Evolutionary conservation across 2,888 invertebrate species (phyloP).

Genomic region (Thymelicus acteon): DNA sequence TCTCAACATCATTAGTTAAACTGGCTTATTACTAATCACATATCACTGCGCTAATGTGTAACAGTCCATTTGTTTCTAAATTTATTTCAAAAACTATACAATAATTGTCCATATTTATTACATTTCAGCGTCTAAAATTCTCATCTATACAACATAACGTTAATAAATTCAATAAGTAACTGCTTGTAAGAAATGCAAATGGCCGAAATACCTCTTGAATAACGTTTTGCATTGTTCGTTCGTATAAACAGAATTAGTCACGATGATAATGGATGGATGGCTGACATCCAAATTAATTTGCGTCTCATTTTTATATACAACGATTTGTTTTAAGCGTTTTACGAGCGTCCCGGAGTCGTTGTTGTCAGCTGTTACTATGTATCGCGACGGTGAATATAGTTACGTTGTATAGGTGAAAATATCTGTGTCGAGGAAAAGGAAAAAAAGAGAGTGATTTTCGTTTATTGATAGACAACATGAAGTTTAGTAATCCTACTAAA

Average conservation of each 20-base stretch:
- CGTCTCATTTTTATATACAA: constrained; percentile 15
- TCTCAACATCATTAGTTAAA: too few species aligned
- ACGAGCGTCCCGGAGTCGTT: neutral
- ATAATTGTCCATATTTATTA: neutral
- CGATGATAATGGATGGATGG: constrained; percentile 1
- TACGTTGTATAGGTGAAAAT: neutral
- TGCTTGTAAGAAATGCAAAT: neutral
- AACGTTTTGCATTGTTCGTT: neutral
- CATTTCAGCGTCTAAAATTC: neutral
- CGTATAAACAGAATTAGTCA: constrained; percentile 6
- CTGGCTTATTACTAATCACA: neutral
- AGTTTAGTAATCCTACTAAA: too few species aligned
- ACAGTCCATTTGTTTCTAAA: neutral
- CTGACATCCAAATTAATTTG: constrained; percentile 19
- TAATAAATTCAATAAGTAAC: constrained; percentile 3
- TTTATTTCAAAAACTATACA: neutral
- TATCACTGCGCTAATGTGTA: neutral
- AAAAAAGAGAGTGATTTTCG: too few species aligned
- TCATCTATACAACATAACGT: neutral
- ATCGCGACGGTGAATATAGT: neutral
- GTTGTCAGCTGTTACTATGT: neutral
- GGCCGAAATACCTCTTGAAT: neutral
- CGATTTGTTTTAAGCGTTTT: constrained; percentile 10
- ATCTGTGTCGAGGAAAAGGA: neutral
- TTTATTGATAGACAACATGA: too few species aligned